These are phyloP conservation scores for Aquatica leii DNA, from an alignment of 2,888 invertebrate genomes.

Conservation along the genomic window DNA sequence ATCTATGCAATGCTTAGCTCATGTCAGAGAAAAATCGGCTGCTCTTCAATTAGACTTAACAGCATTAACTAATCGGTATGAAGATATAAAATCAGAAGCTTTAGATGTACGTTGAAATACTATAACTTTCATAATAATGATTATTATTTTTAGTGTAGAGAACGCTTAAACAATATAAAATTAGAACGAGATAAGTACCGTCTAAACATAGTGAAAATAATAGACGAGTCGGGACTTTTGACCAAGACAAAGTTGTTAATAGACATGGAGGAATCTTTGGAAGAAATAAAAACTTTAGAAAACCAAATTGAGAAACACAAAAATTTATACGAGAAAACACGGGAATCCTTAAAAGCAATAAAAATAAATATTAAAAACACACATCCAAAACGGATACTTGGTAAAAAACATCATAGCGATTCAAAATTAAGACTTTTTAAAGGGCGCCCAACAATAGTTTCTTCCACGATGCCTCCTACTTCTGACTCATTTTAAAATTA, in stretches of 20 bases:
- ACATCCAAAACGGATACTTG: too few species aligned
- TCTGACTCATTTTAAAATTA: too few species aligned
- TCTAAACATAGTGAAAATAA: constrained; percentile 57
- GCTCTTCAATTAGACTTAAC: constrained; percentile 54
- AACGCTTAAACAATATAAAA: constrained; percentile 57
- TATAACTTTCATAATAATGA: too few species aligned
- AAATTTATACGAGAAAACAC: background rate
- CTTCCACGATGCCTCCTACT: background rate
- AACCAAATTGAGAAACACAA: background rate
- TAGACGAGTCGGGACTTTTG: constrained; percentile 62
- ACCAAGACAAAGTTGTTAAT: constrained; percentile 61
- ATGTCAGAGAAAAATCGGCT: constrained; percentile 63
- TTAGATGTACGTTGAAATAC: constrained; percentile 42
- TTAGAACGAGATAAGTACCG: constrained; percentile 59
- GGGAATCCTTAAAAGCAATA: background rate
- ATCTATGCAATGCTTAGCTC: constrained; percentile 63
- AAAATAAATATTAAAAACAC: background rate
- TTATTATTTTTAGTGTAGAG: constrained; percentile 44
- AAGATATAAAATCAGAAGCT: constrained; percentile 41
- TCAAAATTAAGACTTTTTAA: background rate
- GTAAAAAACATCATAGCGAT: too few species aligned
- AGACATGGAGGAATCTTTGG: constrained; percentile 61
- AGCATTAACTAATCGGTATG: constrained; percentile 42
- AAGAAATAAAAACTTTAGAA: constrained; percentile 43
- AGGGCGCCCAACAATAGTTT: background rate